These are phyloP conservation scores for Danio rerio DNA, from an alignment of 2,113 vertebrate genomes.

Conservation along the genomic window GRCz12tu NC_133177.1:40955501-40956000, in stretches of 20 bases:
- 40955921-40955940: too few species aligned
- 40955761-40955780: constrained; percentile 63
- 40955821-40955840: neutral
- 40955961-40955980: too few species aligned
- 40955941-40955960: too few species aligned
- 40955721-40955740: constrained; percentile 76
- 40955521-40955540: constrained; percentile 74
- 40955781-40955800: constrained; percentile 60
- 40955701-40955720: neutral
- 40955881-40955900: neutral
- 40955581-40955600: constrained; percentile 73
- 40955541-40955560: constrained; percentile 81
- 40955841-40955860: neutral
- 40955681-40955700: neutral
- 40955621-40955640: constrained; percentile 71
- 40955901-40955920: neutral
- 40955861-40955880: neutral
- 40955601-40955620: constrained; percentile 84
- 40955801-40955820: neutral
- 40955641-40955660: neutral
- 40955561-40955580: constrained; percentile 69
- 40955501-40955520: constrained; percentile 84
- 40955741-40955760: constrained; percentile 86
- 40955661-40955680: neutral
- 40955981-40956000: too few species aligned